phyloP scores from a whole-genome alignment of 2,888 invertebrate species.

The Stegana nigrithorax region DNA sequence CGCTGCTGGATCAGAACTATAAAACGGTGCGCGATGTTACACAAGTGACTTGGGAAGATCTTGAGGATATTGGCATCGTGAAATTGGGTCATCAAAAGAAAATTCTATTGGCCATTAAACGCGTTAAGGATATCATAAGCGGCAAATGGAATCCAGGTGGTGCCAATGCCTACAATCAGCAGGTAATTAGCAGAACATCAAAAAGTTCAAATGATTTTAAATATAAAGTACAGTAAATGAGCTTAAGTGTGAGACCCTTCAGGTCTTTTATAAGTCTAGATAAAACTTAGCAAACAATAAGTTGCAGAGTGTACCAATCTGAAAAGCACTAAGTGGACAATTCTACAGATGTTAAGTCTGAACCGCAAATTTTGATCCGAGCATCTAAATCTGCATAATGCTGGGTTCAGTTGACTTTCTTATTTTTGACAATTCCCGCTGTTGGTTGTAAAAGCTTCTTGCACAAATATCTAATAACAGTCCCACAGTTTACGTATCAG shows the following conservation, averaged over 20 bases:
- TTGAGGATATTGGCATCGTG: conserved; percentile 96
- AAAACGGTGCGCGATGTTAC: conserved; percentile 93
- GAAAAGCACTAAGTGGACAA: too few species aligned
- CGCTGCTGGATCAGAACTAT: conserved; percentile 92
- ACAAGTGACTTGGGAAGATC: conserved; percentile 97
- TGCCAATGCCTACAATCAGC: conserved; percentile 64
- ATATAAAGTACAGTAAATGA: background rate
- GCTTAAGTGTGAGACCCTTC: background rate
- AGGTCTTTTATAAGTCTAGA: background rate
- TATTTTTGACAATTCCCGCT: too few species aligned
- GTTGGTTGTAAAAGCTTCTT: too few species aligned
- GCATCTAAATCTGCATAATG: too few species aligned
- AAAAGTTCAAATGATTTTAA: background rate
- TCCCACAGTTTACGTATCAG: too few species aligned
- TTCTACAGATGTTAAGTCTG: too few species aligned
- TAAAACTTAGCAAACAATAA: background rate
- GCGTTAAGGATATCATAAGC: conserved; percentile 92
- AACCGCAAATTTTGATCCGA: too few species aligned
- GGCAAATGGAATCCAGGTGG: conserved; percentile 77
- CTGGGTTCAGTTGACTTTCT: too few species aligned
- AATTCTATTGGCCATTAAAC: conserved; percentile 94
- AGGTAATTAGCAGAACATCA: conserved; percentile 45
- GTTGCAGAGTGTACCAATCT: background rate
- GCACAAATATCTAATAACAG: too few species aligned
- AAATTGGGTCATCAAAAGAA: conserved; percentile 98